Conservation (phyloP, 2,888 invertebrate species). For the Amphipoea oculea region DNA sequence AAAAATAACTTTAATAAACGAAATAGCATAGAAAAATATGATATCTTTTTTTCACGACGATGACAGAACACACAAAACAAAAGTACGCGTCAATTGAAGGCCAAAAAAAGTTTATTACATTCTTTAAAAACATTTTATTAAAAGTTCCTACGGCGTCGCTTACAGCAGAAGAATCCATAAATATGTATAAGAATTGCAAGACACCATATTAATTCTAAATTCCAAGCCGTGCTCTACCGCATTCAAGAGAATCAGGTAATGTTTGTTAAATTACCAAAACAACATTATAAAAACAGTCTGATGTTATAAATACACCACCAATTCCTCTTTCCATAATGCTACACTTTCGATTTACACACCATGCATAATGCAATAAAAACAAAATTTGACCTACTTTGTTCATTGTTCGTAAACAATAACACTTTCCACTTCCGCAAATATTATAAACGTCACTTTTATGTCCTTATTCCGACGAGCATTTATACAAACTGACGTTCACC, state of each 20-base stretch:
- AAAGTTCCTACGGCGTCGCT: too few species aligned
- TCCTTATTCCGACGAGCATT: conserved; percentile 17
- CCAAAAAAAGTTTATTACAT: too few species aligned
- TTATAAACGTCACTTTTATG: conserved; percentile 17
- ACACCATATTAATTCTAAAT: background rate
- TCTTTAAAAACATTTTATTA: too few species aligned
- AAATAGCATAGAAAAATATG: too few species aligned
- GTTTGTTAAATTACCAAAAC: background rate
- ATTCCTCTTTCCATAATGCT: background rate
- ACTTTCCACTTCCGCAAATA: conserved; percentile 25
- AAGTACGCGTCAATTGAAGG: too few species aligned
- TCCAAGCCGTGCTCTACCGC: background rate
- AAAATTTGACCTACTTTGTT: conserved; percentile 43
- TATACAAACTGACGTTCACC: conserved; percentile 35
- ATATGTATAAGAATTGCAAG: too few species aligned
- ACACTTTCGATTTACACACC: background rate
- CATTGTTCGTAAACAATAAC: conserved; percentile 39
- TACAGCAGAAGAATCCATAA: too few species aligned
- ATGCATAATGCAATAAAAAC: conserved; percentile 23
- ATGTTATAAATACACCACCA: background rate
- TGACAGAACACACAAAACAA: too few species aligned
- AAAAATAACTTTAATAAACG: too few species aligned
- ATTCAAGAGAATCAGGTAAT: background rate
- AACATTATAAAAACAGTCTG: background rate
- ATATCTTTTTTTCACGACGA: too few species aligned